Conservation (phyloP, 2,888 invertebrate genomes). For the Phlogophora meticulosa region DNA sequence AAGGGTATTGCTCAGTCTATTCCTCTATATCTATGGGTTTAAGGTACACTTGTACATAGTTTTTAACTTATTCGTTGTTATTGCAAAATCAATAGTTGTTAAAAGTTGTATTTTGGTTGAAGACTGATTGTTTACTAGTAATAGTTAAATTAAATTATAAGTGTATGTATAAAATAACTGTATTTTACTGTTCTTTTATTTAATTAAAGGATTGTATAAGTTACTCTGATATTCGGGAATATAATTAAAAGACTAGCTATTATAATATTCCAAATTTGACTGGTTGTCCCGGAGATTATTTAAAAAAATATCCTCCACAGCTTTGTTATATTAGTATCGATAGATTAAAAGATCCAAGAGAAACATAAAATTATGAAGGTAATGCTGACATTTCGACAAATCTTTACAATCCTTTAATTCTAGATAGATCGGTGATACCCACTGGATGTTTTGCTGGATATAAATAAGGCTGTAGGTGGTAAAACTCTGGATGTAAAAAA, state of each 20-base stretch:
- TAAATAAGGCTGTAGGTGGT: constrained; percentile 4
- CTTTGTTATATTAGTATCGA: too few relatives aligned
- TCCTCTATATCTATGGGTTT: too few relatives aligned
- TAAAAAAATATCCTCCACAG: too few relatives aligned
- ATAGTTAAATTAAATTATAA: constrained; percentile 54
- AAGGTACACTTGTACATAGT: constrained; percentile 70
- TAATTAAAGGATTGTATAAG: constrained; percentile 19
- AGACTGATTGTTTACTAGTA: constrained; percentile 87
- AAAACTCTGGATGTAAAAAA: not conserved
- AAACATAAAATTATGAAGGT: too few relatives aligned
- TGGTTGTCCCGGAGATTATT: too few relatives aligned
- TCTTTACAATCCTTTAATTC: constrained; percentile 26
- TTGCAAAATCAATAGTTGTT: constrained; percentile 72
- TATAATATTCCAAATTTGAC: too few relatives aligned
- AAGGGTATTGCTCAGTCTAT: too few relatives aligned
- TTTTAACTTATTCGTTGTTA: constrained; percentile 80
- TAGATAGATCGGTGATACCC: not conserved
- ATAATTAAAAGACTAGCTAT: too few relatives aligned
- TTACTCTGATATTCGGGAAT: too few relatives aligned
- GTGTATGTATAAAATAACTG: constrained; percentile 36
- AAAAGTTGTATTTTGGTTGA: constrained; percentile 85
- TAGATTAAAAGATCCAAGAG: too few relatives aligned
- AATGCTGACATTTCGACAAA: not conserved
- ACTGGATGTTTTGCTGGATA: constrained; percentile 7
- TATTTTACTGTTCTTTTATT: constrained; percentile 26